Evolutionary conservation across 1,140 invertebrate species (phyloP).

Genomic region (Centruroides sculpturatus): DNA sequence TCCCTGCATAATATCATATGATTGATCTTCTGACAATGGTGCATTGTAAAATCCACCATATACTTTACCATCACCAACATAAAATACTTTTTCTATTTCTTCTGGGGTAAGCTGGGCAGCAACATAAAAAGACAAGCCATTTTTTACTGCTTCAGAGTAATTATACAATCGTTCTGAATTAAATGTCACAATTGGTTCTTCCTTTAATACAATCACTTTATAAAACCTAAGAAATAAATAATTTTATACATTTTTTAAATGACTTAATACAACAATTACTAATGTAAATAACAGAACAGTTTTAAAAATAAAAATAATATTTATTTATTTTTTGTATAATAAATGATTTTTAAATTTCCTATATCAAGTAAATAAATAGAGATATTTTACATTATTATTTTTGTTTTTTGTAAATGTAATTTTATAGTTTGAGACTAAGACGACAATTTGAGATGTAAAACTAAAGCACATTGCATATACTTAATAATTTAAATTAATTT

Average conservation of each 20-base stretch:
- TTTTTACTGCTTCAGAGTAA: constrained; percentile 39
- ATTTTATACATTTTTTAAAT: constrained; percentile 1
- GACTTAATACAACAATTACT: neutral
- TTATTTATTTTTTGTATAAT: too few relatives aligned
- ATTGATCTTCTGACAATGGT: constrained; percentile 43
- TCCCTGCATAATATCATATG: constrained; percentile 55
- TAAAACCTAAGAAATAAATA: constrained; percentile 43
- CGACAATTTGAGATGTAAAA: too few relatives aligned
- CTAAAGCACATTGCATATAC: too few relatives aligned
- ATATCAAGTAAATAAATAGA: too few relatives aligned
- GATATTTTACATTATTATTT: too few relatives aligned
- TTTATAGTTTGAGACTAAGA: too few relatives aligned
- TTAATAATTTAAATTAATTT: too few relatives aligned
- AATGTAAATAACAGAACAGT: neutral
- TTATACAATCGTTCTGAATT: constrained; percentile 39
- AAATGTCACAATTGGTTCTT: constrained; percentile 41
- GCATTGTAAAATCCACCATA: constrained; percentile 66
- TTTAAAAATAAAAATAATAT: too few relatives aligned
- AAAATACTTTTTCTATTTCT: constrained; percentile 40
- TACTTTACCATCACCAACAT: constrained; percentile 53
- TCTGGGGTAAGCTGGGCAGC: constrained; percentile 52
- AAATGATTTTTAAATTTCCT: too few relatives aligned
- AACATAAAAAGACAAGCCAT: constrained; percentile 57
- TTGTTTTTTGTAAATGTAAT: too few relatives aligned
- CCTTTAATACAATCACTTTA: constrained; percentile 52